phyloP scores from a whole-genome alignment of 2,797 vertebrate species.

The Thunnus albacares region DNA sequence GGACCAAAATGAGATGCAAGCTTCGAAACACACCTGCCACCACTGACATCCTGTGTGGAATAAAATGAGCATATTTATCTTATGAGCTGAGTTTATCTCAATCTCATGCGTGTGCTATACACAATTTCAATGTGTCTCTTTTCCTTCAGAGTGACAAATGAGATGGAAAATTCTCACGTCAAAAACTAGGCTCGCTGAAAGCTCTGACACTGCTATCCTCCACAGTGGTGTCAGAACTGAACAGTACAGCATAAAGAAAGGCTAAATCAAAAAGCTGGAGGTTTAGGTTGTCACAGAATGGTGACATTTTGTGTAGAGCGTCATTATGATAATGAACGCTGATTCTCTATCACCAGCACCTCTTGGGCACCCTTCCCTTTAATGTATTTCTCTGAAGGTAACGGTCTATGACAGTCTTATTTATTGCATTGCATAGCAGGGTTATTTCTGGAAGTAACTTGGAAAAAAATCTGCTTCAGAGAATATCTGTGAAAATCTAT shows the following conservation, averaged over 20 bases:
- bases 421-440: conserved; percentile 71
- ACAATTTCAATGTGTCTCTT: conserved; percentile 55
- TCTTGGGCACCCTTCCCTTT: conserved; percentile 63
- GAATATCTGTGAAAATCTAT: conserved; percentile 61
- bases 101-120: conserved; percentile 48
- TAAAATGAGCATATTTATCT: conserved; percentile 68
- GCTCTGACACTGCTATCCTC: conserved; percentile 35
- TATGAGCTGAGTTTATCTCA: conserved; percentile 40
- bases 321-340: conserved; percentile 79
- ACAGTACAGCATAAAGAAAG: conserved; percentile 20
- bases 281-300: conserved; percentile 66
- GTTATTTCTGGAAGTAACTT: conserved; percentile 80
- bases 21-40: conserved; percentile 54
- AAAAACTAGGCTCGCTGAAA: conserved; percentile 37
- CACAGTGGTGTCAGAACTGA: conserved; percentile 42
- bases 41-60: conserved; percentile 37
- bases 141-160: conserved; percentile 61
- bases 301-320: conserved; percentile 63
- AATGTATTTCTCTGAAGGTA: conserved; percentile 74
- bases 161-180: conserved; percentile 61
- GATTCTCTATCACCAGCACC: conserved; percentile 57
- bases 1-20: conserved; percentile 50
- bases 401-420: conserved; percentile 74
- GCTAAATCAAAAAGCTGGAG: conserved; percentile 51
- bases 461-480: conserved; percentile 51